Evolutionary conservation across 2,797 vertebrate genomes (phyloP).

Genomic region (Apogon talboti): DNA sequence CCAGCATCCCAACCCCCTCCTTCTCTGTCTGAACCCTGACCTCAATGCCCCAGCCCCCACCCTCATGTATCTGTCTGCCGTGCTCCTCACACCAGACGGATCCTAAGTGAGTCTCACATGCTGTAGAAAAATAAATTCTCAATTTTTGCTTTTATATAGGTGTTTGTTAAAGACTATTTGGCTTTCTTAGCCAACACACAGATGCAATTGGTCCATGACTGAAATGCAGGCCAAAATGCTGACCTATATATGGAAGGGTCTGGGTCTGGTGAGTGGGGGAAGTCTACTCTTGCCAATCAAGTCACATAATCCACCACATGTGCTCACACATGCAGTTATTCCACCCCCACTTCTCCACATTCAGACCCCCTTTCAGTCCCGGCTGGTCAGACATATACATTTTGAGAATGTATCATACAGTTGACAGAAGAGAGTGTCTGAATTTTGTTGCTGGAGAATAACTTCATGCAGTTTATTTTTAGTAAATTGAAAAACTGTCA

Average conservation of each 20-base stretch:
- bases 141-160: slow-evolving; percentile 15
- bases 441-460: slow-evolving; percentile 6
- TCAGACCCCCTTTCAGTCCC: slow-evolving; percentile 19
- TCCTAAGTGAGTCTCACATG: slow-evolving; percentile 38
- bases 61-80: slow-evolving; percentile 38
- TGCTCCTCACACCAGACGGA: slow-evolving; percentile 24
- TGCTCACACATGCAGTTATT: slow-evolving; percentile 24
- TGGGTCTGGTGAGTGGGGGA: slow-evolving; percentile 26
- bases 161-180: slow-evolving; percentile 23
- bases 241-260: slow-evolving; percentile 40
- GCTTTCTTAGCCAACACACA: slow-evolving; percentile 6
- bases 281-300: slow-evolving; percentile 35
- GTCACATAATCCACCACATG: slow-evolving; percentile 41
- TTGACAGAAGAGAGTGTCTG: neutral
- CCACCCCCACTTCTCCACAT: slow-evolving; percentile 25
- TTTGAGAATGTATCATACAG: slow-evolving; percentile 22
- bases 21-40: slow-evolving; percentile 61
- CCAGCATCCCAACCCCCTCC: slow-evolving; percentile 25
- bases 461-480: neutral
- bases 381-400: slow-evolving; percentile 6
- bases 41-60: slow-evolving; percentile 36
- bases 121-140: slow-evolving; percentile 31
- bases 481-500: neutral
- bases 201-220: slow-evolving; percentile 18
- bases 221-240: slow-evolving; percentile 5